phyloP scores from a whole-genome alignment of 1,140 invertebrate genomes.

The Megathymus violae region DNA sequence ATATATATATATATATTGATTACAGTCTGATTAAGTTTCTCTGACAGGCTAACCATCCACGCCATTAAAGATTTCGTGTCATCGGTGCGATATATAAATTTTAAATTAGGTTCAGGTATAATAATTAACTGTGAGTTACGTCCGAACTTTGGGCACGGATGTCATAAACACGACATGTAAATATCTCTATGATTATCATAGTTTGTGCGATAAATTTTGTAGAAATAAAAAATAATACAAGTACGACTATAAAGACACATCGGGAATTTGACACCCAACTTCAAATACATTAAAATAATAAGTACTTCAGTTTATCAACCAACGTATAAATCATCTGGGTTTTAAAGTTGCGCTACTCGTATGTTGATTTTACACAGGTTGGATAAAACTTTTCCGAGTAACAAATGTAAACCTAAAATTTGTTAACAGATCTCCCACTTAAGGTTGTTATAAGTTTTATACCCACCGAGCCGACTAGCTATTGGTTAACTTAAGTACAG shows the following conservation, averaged over 20 bases:
- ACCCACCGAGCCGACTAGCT: constrained; percentile 49
- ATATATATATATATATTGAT: too few species aligned
- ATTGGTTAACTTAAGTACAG: constrained; percentile 58
- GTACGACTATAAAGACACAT: constrained; percentile 13
- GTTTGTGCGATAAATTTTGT: constrained; percentile 29
- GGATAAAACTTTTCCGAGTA: background rate
- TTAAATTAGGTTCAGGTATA: background rate
- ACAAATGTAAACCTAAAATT: background rate
- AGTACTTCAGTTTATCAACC: constrained; percentile 12
- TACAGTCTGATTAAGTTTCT: too few species aligned
- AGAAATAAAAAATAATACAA: constrained; percentile 11
- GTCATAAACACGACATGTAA: constrained; percentile 8
- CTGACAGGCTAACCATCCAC: background rate
- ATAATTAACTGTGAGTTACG: constrained; percentile 3
- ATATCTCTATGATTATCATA: constrained; percentile 16
- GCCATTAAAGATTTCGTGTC: background rate
- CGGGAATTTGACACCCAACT: constrained; percentile 15
- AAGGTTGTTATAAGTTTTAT: constrained; percentile 23
- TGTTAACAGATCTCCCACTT: constrained; percentile 2
- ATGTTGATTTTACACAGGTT: background rate
- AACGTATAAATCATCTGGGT: background rate
- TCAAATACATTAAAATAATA: constrained; percentile 4
- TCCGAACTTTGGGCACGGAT: constrained; percentile 8
- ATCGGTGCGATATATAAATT: background rate
- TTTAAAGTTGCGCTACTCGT: background rate